Percentiles rank a stretch among this genome's conserved stretches.
These are phyloP conservation scores for Papilio protenor DNA, from an alignment of 2,888 invertebrate genomes.

Conservation along the genomic window DNA sequence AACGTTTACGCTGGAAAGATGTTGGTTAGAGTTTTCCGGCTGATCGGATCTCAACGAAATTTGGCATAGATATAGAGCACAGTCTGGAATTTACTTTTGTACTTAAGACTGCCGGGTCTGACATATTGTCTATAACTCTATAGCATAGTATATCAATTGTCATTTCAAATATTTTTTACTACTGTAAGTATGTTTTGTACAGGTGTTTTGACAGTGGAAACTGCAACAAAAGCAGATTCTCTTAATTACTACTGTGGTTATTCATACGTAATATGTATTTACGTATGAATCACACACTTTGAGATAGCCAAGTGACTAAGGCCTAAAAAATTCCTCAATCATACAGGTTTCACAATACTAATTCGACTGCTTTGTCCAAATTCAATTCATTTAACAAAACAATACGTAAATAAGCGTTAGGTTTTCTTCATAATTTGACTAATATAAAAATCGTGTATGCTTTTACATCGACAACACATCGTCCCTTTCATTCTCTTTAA, in stretches of 20 bases:
- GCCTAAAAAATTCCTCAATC: slow-evolving; percentile 74
- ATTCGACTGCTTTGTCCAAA: slow-evolving; percentile 12
- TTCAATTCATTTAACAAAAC: neutral
- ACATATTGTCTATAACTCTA: no score
- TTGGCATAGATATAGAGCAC: neutral
- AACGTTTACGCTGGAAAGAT: no score
- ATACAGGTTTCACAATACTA: slow-evolving; percentile 54
- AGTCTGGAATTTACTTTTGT: no score
- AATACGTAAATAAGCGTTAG: slow-evolving; percentile 8
- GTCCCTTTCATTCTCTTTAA: neutral
- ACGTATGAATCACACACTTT: slow-evolving; percentile 70
- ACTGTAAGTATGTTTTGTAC: neutral
- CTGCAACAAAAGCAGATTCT: neutral
- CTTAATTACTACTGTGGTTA: neutral
- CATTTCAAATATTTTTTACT: neutral
- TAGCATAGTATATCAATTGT: neutral
- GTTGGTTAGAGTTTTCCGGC: no score
- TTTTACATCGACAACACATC: neutral
- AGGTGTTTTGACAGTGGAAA: neutral
- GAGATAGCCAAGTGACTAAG: slow-evolving; percentile 75
- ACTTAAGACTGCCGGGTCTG: no score
- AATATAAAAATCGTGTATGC: neutral
- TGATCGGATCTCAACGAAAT: no score
- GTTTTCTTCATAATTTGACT: neutral
- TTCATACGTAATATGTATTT: slow-evolving; percentile 36